Evolutionary conservation across 1,140 invertebrate genomes (phyloP), one percentile per base, ranked within the genome.

Genomic region (Papilio machaon): DNA sequence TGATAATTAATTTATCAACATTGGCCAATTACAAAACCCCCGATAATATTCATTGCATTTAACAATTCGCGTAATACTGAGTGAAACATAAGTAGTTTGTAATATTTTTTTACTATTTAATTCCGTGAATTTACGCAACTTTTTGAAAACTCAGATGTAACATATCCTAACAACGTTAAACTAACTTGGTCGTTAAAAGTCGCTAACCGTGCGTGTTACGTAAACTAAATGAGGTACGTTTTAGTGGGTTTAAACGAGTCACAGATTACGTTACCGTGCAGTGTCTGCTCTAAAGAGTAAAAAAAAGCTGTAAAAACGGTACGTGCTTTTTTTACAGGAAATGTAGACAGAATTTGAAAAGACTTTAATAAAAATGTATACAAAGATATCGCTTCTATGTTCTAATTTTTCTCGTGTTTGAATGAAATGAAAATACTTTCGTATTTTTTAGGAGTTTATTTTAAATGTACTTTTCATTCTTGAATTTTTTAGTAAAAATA

Each of bases 141-240:
- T 7, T 43, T 43, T 43, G 10, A 67, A 67, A 13, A 67, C 30
- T 6, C n/a, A 23, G 19, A 67, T 35, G 15, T 67, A 67, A 64
- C 19, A 64, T 64, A 30, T 35, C 11, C 23, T 15, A 67, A 67
- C 64, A 35, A 67, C 64, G 64, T 35, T 67, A 35, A 35, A 19
- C 11, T 67, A 67, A 67, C 23, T 67, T 2, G 30, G 64, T 67
- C 64, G 23, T 67, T 67, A 67, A 64, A 67, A 67, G 64, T 67
- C 30, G 64, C 30, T 35, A 67, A 67, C 30, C 64, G 64, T 67
- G 64, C 23, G 64, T 67, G 64, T 67, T 67, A 67, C 64, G 64
- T 67, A 67, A 67, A 67, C 64, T 67, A 67, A 67, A 67, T 67
- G 64, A 35, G 64, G 64, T 35, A 67, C 64, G 64, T 67, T 67